phyloP scores from a whole-genome alignment of 2,888 invertebrate genomes.

The Monochamus alternatus region DNA sequence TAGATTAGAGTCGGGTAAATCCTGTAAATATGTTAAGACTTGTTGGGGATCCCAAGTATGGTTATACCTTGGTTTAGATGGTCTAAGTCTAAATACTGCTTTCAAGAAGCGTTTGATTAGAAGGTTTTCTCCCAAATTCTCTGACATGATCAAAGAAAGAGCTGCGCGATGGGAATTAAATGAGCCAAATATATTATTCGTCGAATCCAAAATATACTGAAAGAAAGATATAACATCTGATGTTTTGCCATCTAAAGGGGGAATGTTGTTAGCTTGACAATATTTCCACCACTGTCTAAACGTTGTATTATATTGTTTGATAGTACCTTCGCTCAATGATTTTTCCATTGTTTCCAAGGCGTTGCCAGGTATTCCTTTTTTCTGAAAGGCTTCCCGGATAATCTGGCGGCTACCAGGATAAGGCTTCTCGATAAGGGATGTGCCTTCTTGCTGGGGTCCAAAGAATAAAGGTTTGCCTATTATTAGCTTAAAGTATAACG shows the following conservation, averaged over 20 bases:
- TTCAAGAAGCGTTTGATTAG: constrained; percentile 33
- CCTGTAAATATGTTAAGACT: background rate
- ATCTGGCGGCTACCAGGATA: constrained; percentile 14
- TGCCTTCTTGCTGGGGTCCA: background rate
- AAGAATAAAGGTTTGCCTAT: background rate
- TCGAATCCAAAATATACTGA: constrained; percentile 16
- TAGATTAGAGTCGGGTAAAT: background rate
- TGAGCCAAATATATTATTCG: constrained; percentile 28
- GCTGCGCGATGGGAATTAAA: constrained; percentile 39
- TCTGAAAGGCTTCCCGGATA: constrained; percentile 5
- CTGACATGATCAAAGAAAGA: constrained; percentile 26
- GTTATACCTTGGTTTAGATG: constrained; percentile 6
- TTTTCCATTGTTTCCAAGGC: constrained; percentile 12
- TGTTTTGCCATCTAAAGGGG: background rate
- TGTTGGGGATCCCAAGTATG: constrained; percentile 4
- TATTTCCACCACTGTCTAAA: constrained; percentile 10
- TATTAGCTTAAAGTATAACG: background rate
- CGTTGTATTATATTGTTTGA: constrained; percentile 6
- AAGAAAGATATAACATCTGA: background rate
- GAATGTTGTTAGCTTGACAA: background rate
- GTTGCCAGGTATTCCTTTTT: background rate
- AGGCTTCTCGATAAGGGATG: constrained; percentile 9
- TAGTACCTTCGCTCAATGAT: background rate
- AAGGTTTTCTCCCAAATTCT: background rate
- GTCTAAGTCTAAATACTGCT: constrained; percentile 25